Evolutionary conservation across 2,113 vertebrate species (phyloP).

Genomic region (Plecotus auritus): DNA sequence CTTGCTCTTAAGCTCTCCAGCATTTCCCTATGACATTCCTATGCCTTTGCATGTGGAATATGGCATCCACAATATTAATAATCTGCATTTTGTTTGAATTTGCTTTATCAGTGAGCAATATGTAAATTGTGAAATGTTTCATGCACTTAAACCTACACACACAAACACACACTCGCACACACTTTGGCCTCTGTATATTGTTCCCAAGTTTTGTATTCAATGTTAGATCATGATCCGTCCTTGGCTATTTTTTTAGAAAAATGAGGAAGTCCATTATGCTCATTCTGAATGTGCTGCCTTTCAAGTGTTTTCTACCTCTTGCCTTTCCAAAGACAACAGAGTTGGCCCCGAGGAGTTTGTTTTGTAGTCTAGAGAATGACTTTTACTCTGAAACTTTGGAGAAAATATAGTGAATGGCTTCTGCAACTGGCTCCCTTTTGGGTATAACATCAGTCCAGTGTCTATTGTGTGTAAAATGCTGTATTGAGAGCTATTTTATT

Average conservation of each 20-base stretch:
- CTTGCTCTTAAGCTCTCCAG: not conserved
- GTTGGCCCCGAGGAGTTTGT: not conserved
- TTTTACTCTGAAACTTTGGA: not conserved
- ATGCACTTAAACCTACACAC: not conserved
- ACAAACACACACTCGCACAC: not conserved
- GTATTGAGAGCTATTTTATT: not conserved
- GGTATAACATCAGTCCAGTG: not conserved
- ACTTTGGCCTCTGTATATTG: not conserved
- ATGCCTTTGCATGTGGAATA: not conserved
- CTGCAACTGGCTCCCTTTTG: not conserved
- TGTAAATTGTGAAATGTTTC: not conserved
- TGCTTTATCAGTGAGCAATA: not conserved
- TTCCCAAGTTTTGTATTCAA: not conserved
- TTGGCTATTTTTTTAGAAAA: not conserved
- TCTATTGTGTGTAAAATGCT: not conserved
- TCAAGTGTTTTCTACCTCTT: not conserved
- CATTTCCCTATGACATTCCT: not conserved
- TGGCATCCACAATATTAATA: not conserved
- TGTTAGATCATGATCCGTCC: not conserved
- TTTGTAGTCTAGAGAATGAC: not conserved
- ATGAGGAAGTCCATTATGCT: not conserved
- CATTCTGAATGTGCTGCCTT: not conserved
- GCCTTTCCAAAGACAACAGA: not conserved
- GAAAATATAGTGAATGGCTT: not conserved
- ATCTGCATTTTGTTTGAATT: not conserved